Conservation (phyloP, 2,113 vertebrate species). For the Acanthisitta chloris region DNA sequence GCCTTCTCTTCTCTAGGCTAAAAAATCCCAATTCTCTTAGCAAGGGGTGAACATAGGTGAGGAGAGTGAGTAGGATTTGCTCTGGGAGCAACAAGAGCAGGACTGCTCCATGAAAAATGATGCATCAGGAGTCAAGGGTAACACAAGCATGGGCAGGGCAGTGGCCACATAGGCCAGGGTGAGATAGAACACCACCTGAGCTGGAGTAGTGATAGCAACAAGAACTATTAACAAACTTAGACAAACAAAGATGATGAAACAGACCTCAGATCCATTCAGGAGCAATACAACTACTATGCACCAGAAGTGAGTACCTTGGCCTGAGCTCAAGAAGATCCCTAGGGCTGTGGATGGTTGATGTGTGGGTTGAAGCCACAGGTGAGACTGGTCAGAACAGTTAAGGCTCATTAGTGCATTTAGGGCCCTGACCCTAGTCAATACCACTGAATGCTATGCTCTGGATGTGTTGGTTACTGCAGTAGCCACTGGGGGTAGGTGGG, state of each 20-base stretch:
- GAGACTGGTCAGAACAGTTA: background rate
- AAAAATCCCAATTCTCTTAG: background rate
- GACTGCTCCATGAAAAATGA: background rate
- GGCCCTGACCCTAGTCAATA: background rate
- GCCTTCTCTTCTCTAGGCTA: background rate
- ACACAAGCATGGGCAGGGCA: background rate
- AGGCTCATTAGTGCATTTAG: background rate
- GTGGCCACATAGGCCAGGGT: no score
- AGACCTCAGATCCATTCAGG: background rate
- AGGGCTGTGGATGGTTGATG: no score
- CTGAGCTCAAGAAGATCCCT: background rate
- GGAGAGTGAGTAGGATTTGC: background rate
- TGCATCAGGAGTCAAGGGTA: background rate
- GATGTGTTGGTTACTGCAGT: background rate
- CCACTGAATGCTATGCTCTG: background rate
- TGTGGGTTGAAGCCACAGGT: background rate
- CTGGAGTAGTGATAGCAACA: background rate
- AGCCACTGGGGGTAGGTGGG: background rate
- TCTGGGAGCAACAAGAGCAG: background rate
- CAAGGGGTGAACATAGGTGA: background rate
- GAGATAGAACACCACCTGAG: background rate
- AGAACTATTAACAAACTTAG: background rate
- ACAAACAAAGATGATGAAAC: background rate
- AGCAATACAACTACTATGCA: background rate
- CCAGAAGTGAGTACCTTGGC: background rate